These are phyloP conservation scores for Baccha elongata DNA, from an alignment of 2,888 invertebrate species.

Conservation along the genomic window DNA sequence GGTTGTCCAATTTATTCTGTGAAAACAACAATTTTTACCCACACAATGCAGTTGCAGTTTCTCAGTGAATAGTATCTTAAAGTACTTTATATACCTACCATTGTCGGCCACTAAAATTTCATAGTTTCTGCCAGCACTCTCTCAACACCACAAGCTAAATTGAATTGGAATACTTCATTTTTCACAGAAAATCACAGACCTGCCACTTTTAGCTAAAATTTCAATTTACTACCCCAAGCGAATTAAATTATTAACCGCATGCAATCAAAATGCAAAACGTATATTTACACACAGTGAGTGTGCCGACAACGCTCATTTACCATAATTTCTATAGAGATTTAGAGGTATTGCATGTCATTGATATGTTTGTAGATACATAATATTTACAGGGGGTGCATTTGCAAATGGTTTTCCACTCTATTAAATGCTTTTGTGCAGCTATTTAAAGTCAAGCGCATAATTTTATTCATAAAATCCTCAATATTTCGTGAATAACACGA, in stretches of 20 bases:
- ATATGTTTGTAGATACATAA: neutral
- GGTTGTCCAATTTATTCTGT: neutral
- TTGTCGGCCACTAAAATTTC: neutral
- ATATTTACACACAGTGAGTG: constrained; percentile 33
- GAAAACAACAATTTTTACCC: neutral
- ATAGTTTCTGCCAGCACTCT: too few relatives aligned
- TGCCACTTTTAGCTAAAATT: constrained; percentile 34
- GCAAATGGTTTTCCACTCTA: constrained; percentile 48
- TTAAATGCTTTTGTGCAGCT: constrained; percentile 38
- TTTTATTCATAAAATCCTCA: constrained; percentile 3
- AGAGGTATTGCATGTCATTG: neutral
- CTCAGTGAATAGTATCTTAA: neutral
- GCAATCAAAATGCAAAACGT: constrained; percentile 64
- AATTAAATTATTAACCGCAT: constrained; percentile 45
- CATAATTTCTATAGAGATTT: neutral
- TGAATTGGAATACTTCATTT: constrained; percentile 40
- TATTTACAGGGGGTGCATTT: neutral
- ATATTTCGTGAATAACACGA: neutral
- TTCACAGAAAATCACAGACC: constrained; percentile 11
- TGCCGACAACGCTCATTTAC: neutral
- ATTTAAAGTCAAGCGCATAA: constrained; percentile 24
- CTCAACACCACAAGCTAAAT: neutral
- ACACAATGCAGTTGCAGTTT: neutral
- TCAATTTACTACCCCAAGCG: constrained; percentile 58
- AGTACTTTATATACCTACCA: neutral